Conservation (phyloP, 2,888 invertebrate species). For the Amphimallon solstitiale region DNA sequence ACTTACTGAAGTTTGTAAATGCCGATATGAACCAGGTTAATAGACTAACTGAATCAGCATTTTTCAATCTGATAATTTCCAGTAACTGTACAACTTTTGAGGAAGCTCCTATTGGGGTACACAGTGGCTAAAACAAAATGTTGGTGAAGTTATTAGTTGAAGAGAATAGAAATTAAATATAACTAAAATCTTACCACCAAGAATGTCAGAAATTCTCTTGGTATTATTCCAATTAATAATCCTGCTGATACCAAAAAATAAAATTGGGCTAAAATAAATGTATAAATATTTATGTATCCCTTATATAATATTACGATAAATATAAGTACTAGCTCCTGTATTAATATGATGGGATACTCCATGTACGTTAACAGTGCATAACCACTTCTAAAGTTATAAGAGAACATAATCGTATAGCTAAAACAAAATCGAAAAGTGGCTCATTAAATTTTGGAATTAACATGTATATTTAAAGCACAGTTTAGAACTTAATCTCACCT, state of each 20-base stretch:
- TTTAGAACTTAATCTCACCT: conserved; percentile 66
- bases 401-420: conserved; percentile 83
- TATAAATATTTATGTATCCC: conserved; percentile 64
- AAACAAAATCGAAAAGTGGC: conserved; percentile 56
- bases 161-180: no score
- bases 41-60: conserved; percentile 81
- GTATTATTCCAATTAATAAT: conserved; percentile 63
- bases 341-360: conserved; percentile 84
- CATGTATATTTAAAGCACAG: neutral
- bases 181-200: conserved; percentile 78
- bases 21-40: conserved; percentile 86
- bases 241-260: conserved; percentile 63
- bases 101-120: conserved; percentile 83
- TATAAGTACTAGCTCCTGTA: conserved; percentile 79
- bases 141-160: neutral
- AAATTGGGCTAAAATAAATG: conserved; percentile 59
- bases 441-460: conserved; percentile 7
- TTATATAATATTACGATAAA: conserved; percentile 77
- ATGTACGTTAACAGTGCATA: conserved; percentile 81
- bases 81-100: conserved; percentile 83
- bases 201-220: conserved; percentile 67
- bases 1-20: conserved; percentile 83
- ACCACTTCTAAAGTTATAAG: conserved; percentile 80
- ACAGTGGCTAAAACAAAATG: conserved; percentile 72
- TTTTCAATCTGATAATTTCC: conserved; percentile 75